Evolutionary conservation across 2,113 vertebrate species (phyloP), one percentile per base, ranked within the genome.

Genomic region (Vicugna pacos): DNA sequence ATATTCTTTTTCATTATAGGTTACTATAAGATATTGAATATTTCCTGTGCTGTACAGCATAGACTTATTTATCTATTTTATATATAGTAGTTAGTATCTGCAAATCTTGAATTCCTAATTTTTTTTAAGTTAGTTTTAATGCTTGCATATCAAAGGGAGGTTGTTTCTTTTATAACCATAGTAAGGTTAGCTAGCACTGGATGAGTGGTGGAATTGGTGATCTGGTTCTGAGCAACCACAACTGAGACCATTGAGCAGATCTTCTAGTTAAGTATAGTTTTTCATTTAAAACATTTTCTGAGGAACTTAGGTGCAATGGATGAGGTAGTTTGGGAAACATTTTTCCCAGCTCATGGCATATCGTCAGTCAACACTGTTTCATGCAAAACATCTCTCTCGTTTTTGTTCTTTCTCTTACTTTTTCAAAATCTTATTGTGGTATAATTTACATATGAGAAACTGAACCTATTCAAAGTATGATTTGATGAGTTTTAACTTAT

Each of bases 231-330:
- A 93, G 82, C 30, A 35, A 6, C 16, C 38, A 24, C 50, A 56
- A 80, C 5, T 84, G 32, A 79, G 15, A 89, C 5, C 50, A 76
- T 38, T 80, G 22, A 75, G 3, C 12, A 76, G 32, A 89, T 35
- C 58, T 85, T 67, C 38, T 54, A 75, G 38, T 80, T 30, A 77
- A 69, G 12, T 13, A 64, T 64, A 42, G 28, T 60, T 75, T 93
- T 93, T 80, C 7, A 67, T 65, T 93, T 95, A 48, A 67, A 93
- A 84, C 91, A 73, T 58, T 48, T 94, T 77, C 50, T 50, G 67
- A 83, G 42, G 28, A 70, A 12, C 11, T 70, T 89, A 50, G 3
- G 4, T 38, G 22, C 24, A 79, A 77, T 38, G 48, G n/a, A 60
- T 87, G 19, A 20, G 4, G 69, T 50, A 56, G 24, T 77, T 88